Evolutionary conservation across 2,797 vertebrate genomes (phyloP).

Genomic region (Microcaecilia unicolor): DNA sequence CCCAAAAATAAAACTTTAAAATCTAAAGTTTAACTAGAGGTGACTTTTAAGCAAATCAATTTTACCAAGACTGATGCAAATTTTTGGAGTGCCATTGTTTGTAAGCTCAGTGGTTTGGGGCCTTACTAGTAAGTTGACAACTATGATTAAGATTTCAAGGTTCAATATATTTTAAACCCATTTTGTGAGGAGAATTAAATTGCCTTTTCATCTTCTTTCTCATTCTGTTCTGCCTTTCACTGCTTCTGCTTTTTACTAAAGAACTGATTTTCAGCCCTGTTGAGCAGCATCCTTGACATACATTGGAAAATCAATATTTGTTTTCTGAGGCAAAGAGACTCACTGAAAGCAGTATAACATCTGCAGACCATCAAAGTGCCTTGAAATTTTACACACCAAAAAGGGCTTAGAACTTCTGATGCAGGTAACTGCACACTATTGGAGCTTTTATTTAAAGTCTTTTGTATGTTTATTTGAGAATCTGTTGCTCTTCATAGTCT

Average conservation of each 20-base stretch:
- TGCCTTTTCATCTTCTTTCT: not conserved
- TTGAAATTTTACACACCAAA: constrained; percentile 1
- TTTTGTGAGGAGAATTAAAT: not conserved
- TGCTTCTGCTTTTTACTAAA: constrained; percentile 1
- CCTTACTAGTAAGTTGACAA: too few species aligned
- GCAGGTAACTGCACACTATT: not conserved
- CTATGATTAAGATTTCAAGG: not conserved
- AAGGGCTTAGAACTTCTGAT: not conserved
- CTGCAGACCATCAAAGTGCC: constrained; percentile 3
- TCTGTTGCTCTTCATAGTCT: too few species aligned
- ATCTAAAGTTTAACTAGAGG: not conserved
- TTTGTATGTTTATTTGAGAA: too few species aligned
- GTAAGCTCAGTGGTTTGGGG: too few species aligned
- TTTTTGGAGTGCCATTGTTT: too few species aligned
- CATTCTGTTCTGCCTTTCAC: not conserved
- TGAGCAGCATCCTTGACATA: constrained; percentile 15
- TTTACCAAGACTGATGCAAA: too few species aligned
- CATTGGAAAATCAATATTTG: constrained; percentile 21
- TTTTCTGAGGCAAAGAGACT: constrained; percentile 16
- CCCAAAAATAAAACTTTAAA: too few species aligned
- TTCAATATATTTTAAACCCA: constrained; percentile 6
- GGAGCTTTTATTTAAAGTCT: too few species aligned
- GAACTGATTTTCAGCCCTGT: constrained; percentile 13
- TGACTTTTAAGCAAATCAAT: too few species aligned
- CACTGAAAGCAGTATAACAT: constrained; percentile 9